Conservation (phyloP, 1,140 invertebrate genomes). For the Triops cancriformis region DNA sequence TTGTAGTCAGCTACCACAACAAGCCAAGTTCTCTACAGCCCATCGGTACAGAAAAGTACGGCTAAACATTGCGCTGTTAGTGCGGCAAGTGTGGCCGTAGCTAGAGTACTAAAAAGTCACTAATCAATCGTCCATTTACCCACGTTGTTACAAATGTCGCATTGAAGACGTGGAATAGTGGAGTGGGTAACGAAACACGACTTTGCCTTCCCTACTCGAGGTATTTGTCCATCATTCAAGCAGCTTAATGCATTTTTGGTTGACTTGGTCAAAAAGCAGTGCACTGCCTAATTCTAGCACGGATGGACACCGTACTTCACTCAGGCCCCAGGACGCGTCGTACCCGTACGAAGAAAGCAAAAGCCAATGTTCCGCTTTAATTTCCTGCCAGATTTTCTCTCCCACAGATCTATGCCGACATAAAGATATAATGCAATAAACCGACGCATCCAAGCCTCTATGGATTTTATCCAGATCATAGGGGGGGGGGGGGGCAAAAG, state of each 20-base stretch:
- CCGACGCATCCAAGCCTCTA: too few species aligned
- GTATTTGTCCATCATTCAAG: conserved; percentile 6
- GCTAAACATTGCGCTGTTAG: too few species aligned
- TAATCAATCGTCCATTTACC: too few species aligned
- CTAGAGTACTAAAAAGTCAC: too few species aligned
- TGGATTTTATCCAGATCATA: too few species aligned
- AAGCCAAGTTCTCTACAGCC: too few species aligned
- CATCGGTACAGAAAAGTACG: too few species aligned
- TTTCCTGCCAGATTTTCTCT: background rate
- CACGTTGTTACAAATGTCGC: background rate
- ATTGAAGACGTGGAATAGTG: background rate
- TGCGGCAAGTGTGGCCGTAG: too few species aligned
- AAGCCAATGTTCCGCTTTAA: background rate
- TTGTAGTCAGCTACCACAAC: too few species aligned
- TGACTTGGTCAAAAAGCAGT: background rate
- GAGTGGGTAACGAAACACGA: background rate
- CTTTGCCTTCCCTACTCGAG: background rate
- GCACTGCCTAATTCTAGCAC: background rate
- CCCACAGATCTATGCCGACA: too few species aligned
- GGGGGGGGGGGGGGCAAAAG: too few species aligned
- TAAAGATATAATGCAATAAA: too few species aligned
- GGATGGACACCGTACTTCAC: background rate
- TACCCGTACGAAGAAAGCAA: background rate
- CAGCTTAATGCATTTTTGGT: background rate
- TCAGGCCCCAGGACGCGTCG: background rate